Percentiles rank a stretch among this genome's conserved stretches.
Evolutionary conservation across 2,888 invertebrate genomes (phyloP).

Genomic region (Nebria salina): DNA sequence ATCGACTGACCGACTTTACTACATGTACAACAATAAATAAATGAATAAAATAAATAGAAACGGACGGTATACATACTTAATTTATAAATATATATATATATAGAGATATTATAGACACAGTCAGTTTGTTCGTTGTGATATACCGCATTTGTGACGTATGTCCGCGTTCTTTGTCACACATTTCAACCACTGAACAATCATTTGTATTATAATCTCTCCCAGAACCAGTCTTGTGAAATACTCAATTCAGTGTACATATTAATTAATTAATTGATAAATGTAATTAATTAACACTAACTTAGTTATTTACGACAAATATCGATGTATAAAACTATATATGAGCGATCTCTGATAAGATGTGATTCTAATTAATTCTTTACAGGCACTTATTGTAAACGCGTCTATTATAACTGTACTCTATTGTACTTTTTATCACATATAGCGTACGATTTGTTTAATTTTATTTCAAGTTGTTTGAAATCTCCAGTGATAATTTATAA

Average conservation of each 20-base stretch:
- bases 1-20: not conserved
- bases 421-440: slow-evolving; percentile 34
- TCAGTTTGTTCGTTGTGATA: slow-evolving; percentile 19
- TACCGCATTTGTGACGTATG: not conserved
- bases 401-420: slow-evolving; percentile 31
- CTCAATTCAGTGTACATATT: slow-evolving; percentile 50
- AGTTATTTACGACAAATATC: slow-evolving; percentile 43
- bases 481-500: slow-evolving; percentile 43
- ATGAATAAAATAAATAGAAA: not conserved
- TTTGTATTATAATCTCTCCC: slow-evolving; percentile 22
- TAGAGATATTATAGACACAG: not conserved
- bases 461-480: slow-evolving; percentile 40
- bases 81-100: not conserved
- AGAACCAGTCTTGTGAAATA: slow-evolving; percentile 53
- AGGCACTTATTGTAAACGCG: slow-evolving; percentile 44
- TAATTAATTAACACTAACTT: slow-evolving; percentile 21
- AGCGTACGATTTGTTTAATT: slow-evolving; percentile 38
- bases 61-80: slow-evolving; percentile 1
- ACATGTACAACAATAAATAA: slow-evolving; percentile 3
- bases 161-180: not conserved
- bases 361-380: slow-evolving; percentile 51
- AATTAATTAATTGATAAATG: slow-evolving; percentile 23
- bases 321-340: slow-evolving; percentile 52
- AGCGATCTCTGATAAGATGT: slow-evolving; percentile 60
- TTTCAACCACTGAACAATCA: slow-evolving; percentile 6